A percentile compares a stretch with the other conserved stretches of the same genome.
Conservation (phyloP, 1,140 invertebrate species). For the Papilio polytes region DNA sequence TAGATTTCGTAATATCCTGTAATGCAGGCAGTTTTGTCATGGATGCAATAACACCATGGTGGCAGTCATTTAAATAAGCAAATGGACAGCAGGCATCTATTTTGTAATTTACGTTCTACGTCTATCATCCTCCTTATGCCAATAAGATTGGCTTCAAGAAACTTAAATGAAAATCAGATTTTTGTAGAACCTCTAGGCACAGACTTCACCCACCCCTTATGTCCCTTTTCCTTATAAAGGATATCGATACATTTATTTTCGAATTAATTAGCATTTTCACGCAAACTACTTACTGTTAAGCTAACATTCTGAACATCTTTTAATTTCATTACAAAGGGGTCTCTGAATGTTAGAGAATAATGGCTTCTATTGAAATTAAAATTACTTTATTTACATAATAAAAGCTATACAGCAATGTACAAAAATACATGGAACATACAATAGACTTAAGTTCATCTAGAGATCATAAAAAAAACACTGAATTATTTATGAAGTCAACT, state of each 20-base stretch:
- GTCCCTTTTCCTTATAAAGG: too few species aligned
- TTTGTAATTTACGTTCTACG: too few species aligned
- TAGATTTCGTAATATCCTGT: too few species aligned
- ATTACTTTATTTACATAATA: constrained; percentile 38
- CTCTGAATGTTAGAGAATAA: neutral
- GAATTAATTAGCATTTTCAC: too few species aligned
- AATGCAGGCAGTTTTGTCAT: neutral
- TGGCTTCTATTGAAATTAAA: constrained; percentile 30
- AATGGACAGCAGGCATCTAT: neutral
- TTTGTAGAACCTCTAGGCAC: too few species aligned
- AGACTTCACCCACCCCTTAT: too few species aligned
- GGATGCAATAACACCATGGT: neutral
- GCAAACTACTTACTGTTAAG: too few species aligned
- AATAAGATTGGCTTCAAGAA: too few species aligned
- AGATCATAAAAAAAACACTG: constrained; percentile 72
- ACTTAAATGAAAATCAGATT: too few species aligned
- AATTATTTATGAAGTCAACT: constrained; percentile 60
- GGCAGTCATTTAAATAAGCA: neutral
- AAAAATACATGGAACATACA: constrained; percentile 45
- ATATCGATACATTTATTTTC: too few species aligned
- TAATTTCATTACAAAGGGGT: neutral
- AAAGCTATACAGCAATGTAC: constrained; percentile 32
- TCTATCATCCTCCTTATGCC: too few species aligned
- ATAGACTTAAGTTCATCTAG: constrained; percentile 30
- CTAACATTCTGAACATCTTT: too few species aligned